Conservation (phyloP, 2,888 invertebrate species). For the Drosophila cracens region DNA sequence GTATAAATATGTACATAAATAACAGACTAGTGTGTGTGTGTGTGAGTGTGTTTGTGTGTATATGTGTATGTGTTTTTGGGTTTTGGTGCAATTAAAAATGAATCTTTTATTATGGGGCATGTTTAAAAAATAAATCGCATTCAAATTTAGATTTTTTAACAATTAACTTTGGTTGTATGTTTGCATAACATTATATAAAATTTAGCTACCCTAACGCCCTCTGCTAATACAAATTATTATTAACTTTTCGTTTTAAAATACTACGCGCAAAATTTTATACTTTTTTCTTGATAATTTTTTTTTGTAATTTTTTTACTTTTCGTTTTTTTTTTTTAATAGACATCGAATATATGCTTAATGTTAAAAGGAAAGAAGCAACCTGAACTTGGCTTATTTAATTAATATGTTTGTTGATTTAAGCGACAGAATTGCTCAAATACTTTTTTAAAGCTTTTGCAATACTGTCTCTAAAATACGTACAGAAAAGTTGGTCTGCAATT, state of each 20-base stretch:
- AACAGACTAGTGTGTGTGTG: slow-evolving; percentile 77
- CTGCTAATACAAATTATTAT: slow-evolving; percentile 52
- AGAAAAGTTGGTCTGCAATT: slow-evolving; percentile 58
- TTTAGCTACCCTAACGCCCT: slow-evolving; percentile 76
- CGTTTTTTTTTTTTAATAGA: slow-evolving; percentile 48
- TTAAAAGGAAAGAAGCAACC: slow-evolving; percentile 57
- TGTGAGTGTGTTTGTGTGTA: slow-evolving; percentile 38
- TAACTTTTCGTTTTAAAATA: slow-evolving; percentile 33
- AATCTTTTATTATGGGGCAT: slow-evolving; percentile 33
- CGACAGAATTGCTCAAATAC: slow-evolving; percentile 34
- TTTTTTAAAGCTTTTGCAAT: slow-evolving; percentile 58
- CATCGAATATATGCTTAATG: slow-evolving; percentile 69
- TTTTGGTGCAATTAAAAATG: slow-evolving; percentile 49
- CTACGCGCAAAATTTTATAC: slow-evolving; percentile 35
- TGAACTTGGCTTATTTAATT: slow-evolving; percentile 47
- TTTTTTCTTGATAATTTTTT: slow-evolving; percentile 47
- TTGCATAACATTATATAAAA: slow-evolving; percentile 55
- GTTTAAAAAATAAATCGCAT: slow-evolving; percentile 50
- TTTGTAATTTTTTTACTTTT: slow-evolving; percentile 25
- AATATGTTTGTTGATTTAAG: slow-evolving; percentile 17
- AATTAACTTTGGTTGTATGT: slow-evolving; percentile 72
- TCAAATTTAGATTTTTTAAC: slow-evolving; percentile 58
- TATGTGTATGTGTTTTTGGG: slow-evolving; percentile 25
- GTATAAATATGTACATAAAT: slow-evolving; percentile 72
- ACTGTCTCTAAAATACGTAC: slow-evolving; percentile 22